Base-by-base conservation (phyloP, 2,888 invertebrate genomes). In the Coecobrya sp. region DNA sequence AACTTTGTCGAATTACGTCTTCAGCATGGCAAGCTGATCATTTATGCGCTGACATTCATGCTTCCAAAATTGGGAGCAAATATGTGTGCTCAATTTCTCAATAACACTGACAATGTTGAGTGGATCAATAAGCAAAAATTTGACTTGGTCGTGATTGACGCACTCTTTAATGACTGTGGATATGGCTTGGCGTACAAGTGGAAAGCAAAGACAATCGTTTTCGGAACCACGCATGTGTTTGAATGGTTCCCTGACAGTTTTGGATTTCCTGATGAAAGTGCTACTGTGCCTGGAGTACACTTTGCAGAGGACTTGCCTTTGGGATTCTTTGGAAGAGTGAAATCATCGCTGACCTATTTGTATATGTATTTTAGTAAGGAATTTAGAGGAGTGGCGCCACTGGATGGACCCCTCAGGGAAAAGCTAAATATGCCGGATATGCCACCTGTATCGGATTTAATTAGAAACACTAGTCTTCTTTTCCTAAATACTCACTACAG, bases 231-330 rank as follows among this genome's bases (percentile, higher is more conserved):
- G n/a, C 76, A 90, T 25, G 42, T 93, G 0, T 88, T 92, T 8
- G 93, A 93, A n/a, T 94, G 92, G 93, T 89, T 89, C n/a, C 86
- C 92, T 0, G 93, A 93, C 42, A 55, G 19, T 1, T 90, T 92
- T 30, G 93, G 93, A 30, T 84, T 93, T 30, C 76, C 76, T 1
- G 87, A 68, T n/a, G 93, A 93, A 27, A 93, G 89, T 42, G 55
- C 70, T 0, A 79, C 68, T 22, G 65, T 89, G 5, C 70, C 92
- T 4, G 81, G 92, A 27, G 16, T 86, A 27, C 86, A 65, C 25
- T 81, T 91, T 59, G 73, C 87, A 0, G 52, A 65, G 22, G 86
- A 93, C 25, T 13, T 93, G 19, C 93, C 93, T 8, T 13, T 93
- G 5, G 25, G 85, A 0, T 93, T 93, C 65, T 84, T 93, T 4